Base-by-base conservation (phyloP, 2,113 vertebrate species). In the Lophius piscatorius region DNA sequence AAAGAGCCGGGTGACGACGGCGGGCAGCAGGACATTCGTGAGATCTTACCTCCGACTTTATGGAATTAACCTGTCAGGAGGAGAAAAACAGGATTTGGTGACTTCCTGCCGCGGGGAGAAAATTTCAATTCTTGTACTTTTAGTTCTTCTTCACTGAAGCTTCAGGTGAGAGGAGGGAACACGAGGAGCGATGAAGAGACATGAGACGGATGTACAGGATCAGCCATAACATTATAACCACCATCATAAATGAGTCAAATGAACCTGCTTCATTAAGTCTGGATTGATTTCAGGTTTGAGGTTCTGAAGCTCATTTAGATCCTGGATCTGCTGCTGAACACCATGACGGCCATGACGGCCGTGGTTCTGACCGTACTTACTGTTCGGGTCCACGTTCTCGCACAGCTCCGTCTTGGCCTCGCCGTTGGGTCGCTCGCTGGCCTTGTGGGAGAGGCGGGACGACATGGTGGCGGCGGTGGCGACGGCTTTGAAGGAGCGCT, bases 341-440 rank as follows among this genome's bases (percentile, higher is more conserved):
- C n/a, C n/a, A n/a, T n/a, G n/a, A n/a, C n/a, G n/a, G n/a, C n/a
- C n/a, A n/a, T n/a, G n/a, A n/a, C n/a, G 0, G 39, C 2, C 10
- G 14, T 2, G 21, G 20, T 14, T 3, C 4, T 11, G 26, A 6
- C 14, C 0, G 23, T 10, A 95, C 95, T 96, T 74, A 98, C 96
- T 97, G 94, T 92, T 96, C 34, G 95, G 93, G 69, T 98, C 95
- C 29, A 94, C 85, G 31, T 92, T 95, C 87, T 98, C 95, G 45
- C 96, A 98, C 41, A 98, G 94, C 79, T 98, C 96, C 1, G 96
- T 98, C 83, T 96, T 98, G 80, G 95, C 96, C 83, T 98, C 96
- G 4, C 96, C 96, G 47, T 98, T 98, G 85, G 96, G 96, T 12
- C 96, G 89, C 84, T 98, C 96, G 64, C 94, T 94, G 71, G 95